Percentiles rank a stretch among this genome's conserved stretches.
Evolutionary conservation across 2,113 vertebrate species (phyloP).

Genomic region (Ceratotherium simum): DNA sequence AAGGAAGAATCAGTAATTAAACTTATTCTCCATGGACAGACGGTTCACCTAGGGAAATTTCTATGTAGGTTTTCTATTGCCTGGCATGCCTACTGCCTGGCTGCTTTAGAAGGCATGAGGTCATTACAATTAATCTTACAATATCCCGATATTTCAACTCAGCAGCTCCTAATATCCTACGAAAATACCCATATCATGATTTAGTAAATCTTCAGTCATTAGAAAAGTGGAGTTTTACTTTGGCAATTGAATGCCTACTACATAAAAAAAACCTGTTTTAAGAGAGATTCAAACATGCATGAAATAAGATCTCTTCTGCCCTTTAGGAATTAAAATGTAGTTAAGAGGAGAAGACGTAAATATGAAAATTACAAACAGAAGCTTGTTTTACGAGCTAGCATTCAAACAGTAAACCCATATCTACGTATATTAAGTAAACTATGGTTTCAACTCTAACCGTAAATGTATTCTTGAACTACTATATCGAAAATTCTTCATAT

Average conservation of each 20-base stretch:
- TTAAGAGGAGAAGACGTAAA: background rate
- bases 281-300: background rate
- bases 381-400: background rate
- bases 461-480: background rate
- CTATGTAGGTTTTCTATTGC: background rate
- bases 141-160: constrained; percentile 22
- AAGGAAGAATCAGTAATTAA: constrained; percentile 17
- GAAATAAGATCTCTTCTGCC: constrained; percentile 12
- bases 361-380: constrained; percentile 1
- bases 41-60: background rate
- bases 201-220: background rate
- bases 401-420: background rate
- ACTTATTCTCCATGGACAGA: background rate
- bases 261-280: background rate
- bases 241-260: background rate
- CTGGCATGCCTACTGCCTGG: background rate
- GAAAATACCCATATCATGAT: background rate
- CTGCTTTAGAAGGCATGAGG: background rate
- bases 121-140: constrained; percentile 2
- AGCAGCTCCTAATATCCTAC: background rate
- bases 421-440: background rate
- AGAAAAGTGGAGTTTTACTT: background rate
- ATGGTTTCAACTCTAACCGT: background rate
- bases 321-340: background rate
- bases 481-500: background rate